Base-by-base conservation (phyloP, 2,888 invertebrate genomes). In the Deladenus siricidicola region DNA sequence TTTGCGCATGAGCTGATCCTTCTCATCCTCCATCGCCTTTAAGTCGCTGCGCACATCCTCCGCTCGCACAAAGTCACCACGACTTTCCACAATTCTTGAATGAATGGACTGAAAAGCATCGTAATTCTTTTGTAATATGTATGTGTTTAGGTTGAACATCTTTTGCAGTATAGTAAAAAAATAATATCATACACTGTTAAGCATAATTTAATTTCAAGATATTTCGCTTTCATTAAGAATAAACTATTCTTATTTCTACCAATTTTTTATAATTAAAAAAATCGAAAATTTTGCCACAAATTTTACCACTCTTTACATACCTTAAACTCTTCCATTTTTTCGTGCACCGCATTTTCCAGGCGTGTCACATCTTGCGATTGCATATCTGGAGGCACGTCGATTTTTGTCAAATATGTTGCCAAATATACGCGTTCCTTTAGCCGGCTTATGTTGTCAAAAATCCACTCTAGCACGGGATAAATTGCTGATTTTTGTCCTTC, bases 41-140 rank as follows among this genome's bases (percentile, higher is more conserved):
- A 90, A 86, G 78, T 90, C 90, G 68, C 86, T 86, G 70, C 88
- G 86, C 62, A 91, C 85, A 81, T 90, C 90, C 2, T 85, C 83
- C 0, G 85, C 84, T n/a, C 87, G 85, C 75, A 86, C 86, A 29
- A 85, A 84, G 53, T 84, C 82, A 30, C 79, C 58, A 24, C 69
- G 61, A 3, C 67, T 60, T 26, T 67, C 68, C 26, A 69, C 67
- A 14, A 70, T 65, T 17, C 66, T 64, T 14, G 68, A 48, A 50
- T 76, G 76, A 8, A 71, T 53, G 51, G 66, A 66, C 75, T 75
- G 49, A 14, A 56, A 21, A 42, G 3, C 8, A 48, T 2, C 24
- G 24, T 14, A 49, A 45, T 34, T 4, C n/a, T n/a, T n/a, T n/a
- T n/a, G n/a, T n/a, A n/a, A n/a, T n/a, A n/a, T n/a, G n/a, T n/a